Evolutionary conservation across 2,797 vertebrate genomes (phyloP), one percentile per base, ranked within the genome.

Genomic region (Steatocranus sp.): DNA sequence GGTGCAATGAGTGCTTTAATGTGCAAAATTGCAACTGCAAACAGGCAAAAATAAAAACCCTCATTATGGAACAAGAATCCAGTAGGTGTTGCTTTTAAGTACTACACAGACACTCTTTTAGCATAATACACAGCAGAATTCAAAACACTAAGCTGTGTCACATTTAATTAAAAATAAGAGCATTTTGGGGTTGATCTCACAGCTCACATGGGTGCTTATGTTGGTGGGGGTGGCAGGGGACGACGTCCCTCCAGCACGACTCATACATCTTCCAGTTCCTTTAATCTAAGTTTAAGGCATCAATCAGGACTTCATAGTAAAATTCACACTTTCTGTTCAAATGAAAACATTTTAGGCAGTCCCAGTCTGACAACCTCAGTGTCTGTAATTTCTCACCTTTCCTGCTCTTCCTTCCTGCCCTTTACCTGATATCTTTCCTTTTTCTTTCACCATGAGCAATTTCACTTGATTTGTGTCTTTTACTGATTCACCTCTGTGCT

Each of bases 401-500:
- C 58, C n/a, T 82, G 18, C 54, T 46, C 14, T 30, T 53, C 53
- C 25, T 20, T 51, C 11, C 8, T 56, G 7, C 76, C 50, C 75
- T 78, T 88, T 36, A n/a, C 32, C 12, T 8, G 4, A 32, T 25
- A 48, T 15, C 23, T 27, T 23, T 73, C 12, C 46, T 87, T 36
- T 75, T 82, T 86, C 54, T 66, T 83, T 88, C 58, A 76, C 63
- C 66, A 80, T 27, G 27, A 79, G 78, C 79, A 54, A 46, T 82
- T 90, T 79, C 32, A 76, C 61, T 91, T 89, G 81, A 91, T 93
- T 90, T 85, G 83, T 89, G 20, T 54, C 49, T 84, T 83, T 84
- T 50, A 80, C 83, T 81, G 15, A 4, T 20, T 87, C 68, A 32
- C 23, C 58, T 70, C 79, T 83, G 63, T 79, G 38, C 58, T 85